Conservation (phyloP, 2,888 invertebrate species). For the Sceliomorpha sp. region DNA sequence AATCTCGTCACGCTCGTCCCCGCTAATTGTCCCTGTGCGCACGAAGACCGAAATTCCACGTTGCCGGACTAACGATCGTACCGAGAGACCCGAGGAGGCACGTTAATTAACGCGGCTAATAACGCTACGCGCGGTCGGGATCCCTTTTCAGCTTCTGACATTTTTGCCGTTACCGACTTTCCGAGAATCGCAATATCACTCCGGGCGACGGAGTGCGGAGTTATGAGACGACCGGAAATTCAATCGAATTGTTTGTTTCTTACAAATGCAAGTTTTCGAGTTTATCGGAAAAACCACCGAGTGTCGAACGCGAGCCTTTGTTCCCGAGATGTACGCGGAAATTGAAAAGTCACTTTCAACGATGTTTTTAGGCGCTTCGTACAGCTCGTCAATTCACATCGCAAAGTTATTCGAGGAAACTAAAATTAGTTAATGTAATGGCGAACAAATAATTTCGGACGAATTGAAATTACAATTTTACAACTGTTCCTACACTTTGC, state of each 20-base stretch:
- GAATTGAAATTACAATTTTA: too few species aligned
- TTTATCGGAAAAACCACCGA: too few species aligned
- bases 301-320: too few species aligned
- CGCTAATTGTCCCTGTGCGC: slow-evolving; percentile 62
- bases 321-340: too few species aligned
- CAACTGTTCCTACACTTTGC: too few species aligned
- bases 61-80: slow-evolving; percentile 69
- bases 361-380: too few species aligned
- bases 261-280: slow-evolving; percentile 13
- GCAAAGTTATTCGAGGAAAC: too few species aligned
- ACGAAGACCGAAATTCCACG: slow-evolving; percentile 65
- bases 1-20: slow-evolving; percentile 64
- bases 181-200: slow-evolving; percentile 51
- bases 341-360: too few species aligned
- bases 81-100: slow-evolving; percentile 45
- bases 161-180: slow-evolving; percentile 54
- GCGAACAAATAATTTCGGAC: too few species aligned
- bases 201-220: slow-evolving; percentile 43
- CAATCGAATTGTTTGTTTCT: slow-evolving; percentile 50
- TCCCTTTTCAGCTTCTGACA: slow-evolving; percentile 51
- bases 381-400: too few species aligned
- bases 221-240: slow-evolving; percentile 31
- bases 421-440: too few species aligned
- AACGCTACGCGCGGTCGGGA: slow-evolving; percentile 58
- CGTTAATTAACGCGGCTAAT: slow-evolving; percentile 68